Conservation (phyloP, 2,888 invertebrate genomes). For the Serripes groenlandicus region DNA sequence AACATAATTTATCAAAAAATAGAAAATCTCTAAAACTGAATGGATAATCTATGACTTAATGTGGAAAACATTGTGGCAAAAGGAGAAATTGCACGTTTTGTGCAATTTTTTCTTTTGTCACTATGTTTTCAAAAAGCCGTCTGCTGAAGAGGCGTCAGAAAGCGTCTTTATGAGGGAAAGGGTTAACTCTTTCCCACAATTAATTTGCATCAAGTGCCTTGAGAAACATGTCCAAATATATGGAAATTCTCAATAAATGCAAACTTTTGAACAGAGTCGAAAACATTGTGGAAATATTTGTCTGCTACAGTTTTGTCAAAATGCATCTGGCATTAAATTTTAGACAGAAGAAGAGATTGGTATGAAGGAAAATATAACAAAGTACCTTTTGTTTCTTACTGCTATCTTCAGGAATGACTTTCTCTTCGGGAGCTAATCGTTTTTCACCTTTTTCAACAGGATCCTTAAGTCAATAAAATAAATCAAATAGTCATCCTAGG, state of each 20-base stretch:
- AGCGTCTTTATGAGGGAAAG: neutral
- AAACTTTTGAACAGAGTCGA: neutral
- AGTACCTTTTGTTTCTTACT: neutral
- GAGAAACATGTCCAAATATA: neutral
- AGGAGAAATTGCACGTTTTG: neutral
- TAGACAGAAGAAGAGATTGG: neutral
- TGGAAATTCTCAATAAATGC: too few relatives aligned
- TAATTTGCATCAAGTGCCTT: neutral
- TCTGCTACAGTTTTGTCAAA: neutral
- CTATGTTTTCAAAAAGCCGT: neutral
- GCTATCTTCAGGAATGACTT: neutral
- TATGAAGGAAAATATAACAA: neutral
- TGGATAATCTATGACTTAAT: too few relatives aligned
- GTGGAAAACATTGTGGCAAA: neutral
- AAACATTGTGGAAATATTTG: neutral
- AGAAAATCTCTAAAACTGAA: too few relatives aligned
- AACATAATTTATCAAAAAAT: too few relatives aligned
- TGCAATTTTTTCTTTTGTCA: neutral
- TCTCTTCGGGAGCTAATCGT: neutral
- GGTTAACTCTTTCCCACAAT: too few relatives aligned
- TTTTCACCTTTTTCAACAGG: neutral
- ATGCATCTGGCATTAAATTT: neutral
- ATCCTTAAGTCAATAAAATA: neutral
- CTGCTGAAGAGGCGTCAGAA: neutral
- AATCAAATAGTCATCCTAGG: too few relatives aligned